Evolutionary conservation across 2,888 invertebrate genomes (phyloP), one percentile per base, ranked within the genome.

Genomic region (Cerastis leucographa): DNA sequence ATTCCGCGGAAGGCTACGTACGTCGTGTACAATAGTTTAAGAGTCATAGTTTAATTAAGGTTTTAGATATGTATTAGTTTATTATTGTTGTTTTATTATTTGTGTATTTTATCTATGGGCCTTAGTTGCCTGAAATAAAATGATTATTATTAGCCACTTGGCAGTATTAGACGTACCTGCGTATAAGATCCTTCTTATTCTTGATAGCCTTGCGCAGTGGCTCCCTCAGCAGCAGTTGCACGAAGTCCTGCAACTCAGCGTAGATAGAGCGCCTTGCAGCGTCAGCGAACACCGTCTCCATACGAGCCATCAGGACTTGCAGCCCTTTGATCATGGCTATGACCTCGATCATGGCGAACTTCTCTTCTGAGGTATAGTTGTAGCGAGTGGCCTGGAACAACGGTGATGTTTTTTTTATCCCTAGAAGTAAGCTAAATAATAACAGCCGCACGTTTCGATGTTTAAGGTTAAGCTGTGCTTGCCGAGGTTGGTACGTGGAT

Each of bases 301-400:
- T 99, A 61, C 99, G 97, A 1, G 99, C 98, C 99, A 99, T 99
- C 72, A 99, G 96, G 42, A 99, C 99, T 94, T 99, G 99, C 7
- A 99, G 97, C 0, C 99, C 99, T 94, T 99, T 99, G 89, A 99
- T 99, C 99, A 99, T 99, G 0, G 99, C 99, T 88, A 99, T 99
- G 29, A 99, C 99, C 96, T 99, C 99, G 83, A 99, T 99, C 89
- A 99, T 97, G 0, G 99, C 99, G 95, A 99, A 99, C 93, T 99
- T 99, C 95, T 99, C 99, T 90, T 99, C 99, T 2, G 99, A 98
- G 0, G 98, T 98, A 94, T 99, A 99, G 96, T 99, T 99, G 96
- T 99, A 99, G 14, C 99, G 97, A 0, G 99, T 99, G 0, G 99
- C 99, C 98, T 98, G 92, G 6, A 90, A 87, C 64, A 66, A 85